Evolutionary conservation across 2,888 invertebrate genomes (phyloP), one percentile per base, ranked within the genome.

Genomic region (Chalcis sispes): DNA sequence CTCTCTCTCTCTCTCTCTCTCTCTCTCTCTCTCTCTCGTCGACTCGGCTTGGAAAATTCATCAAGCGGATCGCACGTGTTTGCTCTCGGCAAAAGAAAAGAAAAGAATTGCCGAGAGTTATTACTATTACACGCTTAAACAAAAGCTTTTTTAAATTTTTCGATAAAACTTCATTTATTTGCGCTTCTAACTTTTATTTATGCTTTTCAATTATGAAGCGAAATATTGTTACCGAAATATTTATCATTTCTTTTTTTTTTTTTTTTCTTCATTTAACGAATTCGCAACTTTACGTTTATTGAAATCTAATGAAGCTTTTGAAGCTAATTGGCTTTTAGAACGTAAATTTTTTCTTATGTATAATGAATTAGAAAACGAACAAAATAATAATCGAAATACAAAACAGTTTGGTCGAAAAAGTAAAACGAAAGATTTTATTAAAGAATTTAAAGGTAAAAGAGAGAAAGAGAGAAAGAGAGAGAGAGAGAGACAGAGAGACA

Each of bases 51-150:
- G n/a, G 75, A 23, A 36, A 59, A 71, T 71, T 75, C 75, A 71
- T 75, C 70, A 70, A 50, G 56, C 13, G 52, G 32, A 67, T 64
- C 73, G 42, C 72, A 73, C 75, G 72, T 59, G 65, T 70, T 59
- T 76, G 59, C 54, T 48, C 52, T 58, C 54, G 29, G 64, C 66
- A 71, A 78, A 58, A 48, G 18, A 65, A 36, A 32, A 29, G 18
- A 48, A 46, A 8, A n/a, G 32, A 32, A 32, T 5, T 5, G 32
- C 5, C 32, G 42, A 42, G 15, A 4, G 8, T 13, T 42, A 42
- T 42, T 42, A 42, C n/a, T n/a, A n/a, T n/a, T n/a, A 15, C 42
- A 8, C 15, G 8, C 15, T 42, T 42, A 42, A 42, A 15, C 15
- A 42, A 42, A 15, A 7, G 15, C 42, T 42, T n/a, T n/a, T n/a